Evolutionary conservation across 1,140 invertebrate genomes (phyloP).

Genomic region (Caerostris darwini): DNA sequence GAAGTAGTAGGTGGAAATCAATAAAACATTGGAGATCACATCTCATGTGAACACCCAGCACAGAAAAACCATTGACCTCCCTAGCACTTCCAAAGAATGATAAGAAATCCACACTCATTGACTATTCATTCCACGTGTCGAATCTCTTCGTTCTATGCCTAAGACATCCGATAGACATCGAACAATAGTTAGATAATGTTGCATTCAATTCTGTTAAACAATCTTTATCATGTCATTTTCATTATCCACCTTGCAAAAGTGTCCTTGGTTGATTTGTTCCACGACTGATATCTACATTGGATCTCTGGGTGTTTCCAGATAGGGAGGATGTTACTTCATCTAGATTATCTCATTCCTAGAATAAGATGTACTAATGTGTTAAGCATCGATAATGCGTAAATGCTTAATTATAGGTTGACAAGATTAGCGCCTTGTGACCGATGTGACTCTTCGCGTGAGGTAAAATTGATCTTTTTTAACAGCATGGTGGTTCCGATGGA

Average conservation of each 20-base stretch:
- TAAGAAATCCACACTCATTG: conserved; percentile 35
- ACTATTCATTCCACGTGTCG: conserved; percentile 41
- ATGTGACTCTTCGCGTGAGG: conserved; percentile 25
- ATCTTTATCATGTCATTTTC: conserved; percentile 12
- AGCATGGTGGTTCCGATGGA: neutral
- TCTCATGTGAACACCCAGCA: neutral
- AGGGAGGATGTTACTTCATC: conserved; percentile 31
- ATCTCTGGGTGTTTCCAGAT: neutral
- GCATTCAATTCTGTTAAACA: conserved; percentile 27
- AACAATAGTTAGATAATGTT: conserved; percentile 35
- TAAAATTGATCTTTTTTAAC: neutral
- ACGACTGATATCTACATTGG: neutral
- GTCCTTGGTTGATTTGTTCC: conserved; percentile 3
- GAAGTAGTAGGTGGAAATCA: neutral
- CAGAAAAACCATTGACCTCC: conserved; percentile 6
- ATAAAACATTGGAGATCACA: neutral
- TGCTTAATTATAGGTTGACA: conserved; percentile 41
- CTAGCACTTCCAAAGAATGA: neutral
- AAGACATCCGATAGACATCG: conserved; percentile 35
- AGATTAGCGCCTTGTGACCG: conserved; percentile 29
- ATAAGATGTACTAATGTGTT: conserved; percentile 30
- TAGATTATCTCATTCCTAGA: conserved; percentile 18
- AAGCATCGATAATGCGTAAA: conserved; percentile 18
- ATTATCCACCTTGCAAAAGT: neutral
- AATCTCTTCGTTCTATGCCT: conserved; percentile 7